phyloP scores from a whole-genome alignment of 2,888 invertebrate genomes.

The Notodonta ziczac region DNA sequence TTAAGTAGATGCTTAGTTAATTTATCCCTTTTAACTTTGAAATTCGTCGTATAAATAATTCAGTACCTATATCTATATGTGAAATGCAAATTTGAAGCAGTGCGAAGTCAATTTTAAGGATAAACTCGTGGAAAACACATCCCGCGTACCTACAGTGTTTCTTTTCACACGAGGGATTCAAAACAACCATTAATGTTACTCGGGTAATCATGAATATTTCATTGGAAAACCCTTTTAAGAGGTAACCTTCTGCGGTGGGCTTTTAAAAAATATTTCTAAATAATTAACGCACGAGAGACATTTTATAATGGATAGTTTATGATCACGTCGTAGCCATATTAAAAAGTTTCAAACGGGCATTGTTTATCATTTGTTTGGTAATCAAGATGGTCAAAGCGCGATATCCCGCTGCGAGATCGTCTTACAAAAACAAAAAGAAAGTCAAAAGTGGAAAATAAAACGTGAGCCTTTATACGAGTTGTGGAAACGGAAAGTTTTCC shows the following conservation, averaged over 20 bases:
- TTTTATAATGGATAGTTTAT: constrained; percentile 39
- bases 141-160: constrained; percentile 47
- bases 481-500: constrained; percentile 76
- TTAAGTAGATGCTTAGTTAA: constrained; percentile 9
- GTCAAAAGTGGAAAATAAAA: constrained; percentile 72
- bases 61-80: constrained; percentile 7
- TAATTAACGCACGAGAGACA: constrained; percentile 48
- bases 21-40: too few species aligned
- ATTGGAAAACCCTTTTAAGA: constrained; percentile 70
- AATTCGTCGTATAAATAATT: constrained; percentile 6
- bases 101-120: constrained; percentile 51
- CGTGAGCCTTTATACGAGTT: constrained; percentile 69
- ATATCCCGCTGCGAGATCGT: constrained; percentile 49
- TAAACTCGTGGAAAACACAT: constrained; percentile 51
- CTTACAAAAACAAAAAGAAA: constrained; percentile 59
- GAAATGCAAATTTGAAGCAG: constrained; percentile 40
- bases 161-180: constrained; percentile 67
- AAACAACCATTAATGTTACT: constrained; percentile 73
- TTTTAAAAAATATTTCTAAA: constrained; percentile 58
- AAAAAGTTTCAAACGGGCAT: constrained; percentile 23
- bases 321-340: constrained; percentile 23
- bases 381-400: constrained; percentile 48
- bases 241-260: constrained; percentile 52
- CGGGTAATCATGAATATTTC: constrained; percentile 73
- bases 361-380: constrained; percentile 40